Conservation (phyloP, 2,797 vertebrate genomes). For the Sebastes baramenuke region DNA sequence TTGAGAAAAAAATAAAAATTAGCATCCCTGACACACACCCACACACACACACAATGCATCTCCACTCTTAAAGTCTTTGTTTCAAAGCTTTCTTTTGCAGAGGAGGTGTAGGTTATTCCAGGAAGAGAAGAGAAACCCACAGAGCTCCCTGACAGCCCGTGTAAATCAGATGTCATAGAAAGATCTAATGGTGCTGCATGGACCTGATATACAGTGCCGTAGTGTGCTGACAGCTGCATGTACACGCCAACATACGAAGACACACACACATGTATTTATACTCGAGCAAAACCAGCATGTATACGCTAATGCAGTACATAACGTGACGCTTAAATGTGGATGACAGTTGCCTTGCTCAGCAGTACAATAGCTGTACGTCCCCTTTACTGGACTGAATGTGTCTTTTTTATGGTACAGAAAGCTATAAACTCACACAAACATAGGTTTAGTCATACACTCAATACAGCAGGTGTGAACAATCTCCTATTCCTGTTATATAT, state of each 20-base stretch:
- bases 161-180: constrained; percentile 79
- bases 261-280: constrained; percentile 4
- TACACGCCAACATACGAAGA: constrained; percentile 1
- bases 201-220: constrained; percentile 60
- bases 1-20: no score
- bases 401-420: constrained; percentile 9
- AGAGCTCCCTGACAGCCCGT: constrained; percentile 65
- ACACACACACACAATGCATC: constrained; percentile 16
- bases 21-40: no score
- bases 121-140: constrained; percentile 69
- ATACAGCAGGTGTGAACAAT: background rate
- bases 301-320: constrained; percentile 40
- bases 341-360: constrained; percentile 61
- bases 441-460: background rate
- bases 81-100: constrained; percentile 49
- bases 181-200: constrained; percentile 75
- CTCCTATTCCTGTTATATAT: background rate
- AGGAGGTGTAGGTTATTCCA: constrained; percentile 68
- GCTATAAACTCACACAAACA: constrained; percentile 2
- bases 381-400: constrained; percentile 10
- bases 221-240: constrained; percentile 66
- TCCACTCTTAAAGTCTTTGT: constrained; percentile 50
- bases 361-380: constrained; percentile 23
- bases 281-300: constrained; percentile 22
- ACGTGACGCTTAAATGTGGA: constrained; percentile 25